Percentiles rank a stretch among this genome's conserved stretches.
phyloP scores from a whole-genome alignment of 2,113 vertebrate species.

The Phaethornis superciliosus region DNA sequence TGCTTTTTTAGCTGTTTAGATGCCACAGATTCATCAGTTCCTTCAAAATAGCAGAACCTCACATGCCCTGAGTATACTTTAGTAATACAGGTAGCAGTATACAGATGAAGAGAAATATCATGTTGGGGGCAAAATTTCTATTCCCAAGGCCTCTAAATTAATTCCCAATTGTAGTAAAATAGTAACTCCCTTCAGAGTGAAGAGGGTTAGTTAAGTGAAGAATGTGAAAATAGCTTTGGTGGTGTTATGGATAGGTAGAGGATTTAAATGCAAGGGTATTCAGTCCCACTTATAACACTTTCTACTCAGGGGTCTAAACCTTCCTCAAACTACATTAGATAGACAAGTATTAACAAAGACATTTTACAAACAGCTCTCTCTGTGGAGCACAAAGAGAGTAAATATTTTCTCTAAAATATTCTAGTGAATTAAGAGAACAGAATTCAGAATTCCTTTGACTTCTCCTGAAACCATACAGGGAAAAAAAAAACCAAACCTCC shows the following conservation, averaged over 20 bases:
- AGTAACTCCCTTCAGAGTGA: neutral
- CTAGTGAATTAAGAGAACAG: neutral
- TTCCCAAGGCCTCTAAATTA: neutral
- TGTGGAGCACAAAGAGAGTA: neutral
- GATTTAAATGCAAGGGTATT: neutral
- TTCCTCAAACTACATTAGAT: neutral
- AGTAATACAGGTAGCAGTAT: neutral
- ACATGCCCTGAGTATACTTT: neutral
- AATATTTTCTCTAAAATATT: neutral
- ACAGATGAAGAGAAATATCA: neutral
- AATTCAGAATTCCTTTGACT: neutral
- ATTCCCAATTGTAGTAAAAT: neutral
- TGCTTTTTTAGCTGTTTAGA: slow-evolving; percentile 36
- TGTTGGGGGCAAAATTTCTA: neutral
- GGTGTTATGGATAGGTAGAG: neutral
- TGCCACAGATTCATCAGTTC: slow-evolving; percentile 21
- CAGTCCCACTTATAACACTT: neutral
- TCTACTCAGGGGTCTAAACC: neutral
- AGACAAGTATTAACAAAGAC: neutral
- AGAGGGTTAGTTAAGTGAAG: neutral
- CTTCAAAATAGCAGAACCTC: neutral
- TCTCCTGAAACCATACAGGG: neutral
- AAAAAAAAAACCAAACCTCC: neutral
- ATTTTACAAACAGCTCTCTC: neutral
- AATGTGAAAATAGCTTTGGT: neutral